These are phyloP conservation scores for Drosophila albomicans DNA, from an alignment of 1,140 invertebrate species.

Conservation along the genomic window DNA sequence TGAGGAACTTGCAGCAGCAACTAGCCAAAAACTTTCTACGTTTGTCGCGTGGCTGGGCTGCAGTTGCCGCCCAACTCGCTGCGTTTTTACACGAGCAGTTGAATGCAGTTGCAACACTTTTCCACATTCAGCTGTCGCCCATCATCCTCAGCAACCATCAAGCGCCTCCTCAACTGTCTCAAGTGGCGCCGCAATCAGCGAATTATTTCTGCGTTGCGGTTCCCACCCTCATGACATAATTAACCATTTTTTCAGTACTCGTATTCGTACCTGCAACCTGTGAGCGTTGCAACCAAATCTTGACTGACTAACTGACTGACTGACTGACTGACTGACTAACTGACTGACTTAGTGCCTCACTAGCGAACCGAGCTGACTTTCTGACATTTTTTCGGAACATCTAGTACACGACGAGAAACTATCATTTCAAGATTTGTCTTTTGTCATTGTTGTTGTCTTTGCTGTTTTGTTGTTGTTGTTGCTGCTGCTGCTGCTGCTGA, in stretches of 20 bases:
- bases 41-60: slow-evolving; percentile 71
- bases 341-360: slow-evolving; percentile 51
- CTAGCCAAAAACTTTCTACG: slow-evolving; percentile 74
- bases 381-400: slow-evolving; percentile 73
- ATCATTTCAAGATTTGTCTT: slow-evolving; percentile 52
- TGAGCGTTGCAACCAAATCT: slow-evolving; percentile 39
- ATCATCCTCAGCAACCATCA: slow-evolving; percentile 48
- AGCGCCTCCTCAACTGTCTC: slow-evolving; percentile 45
- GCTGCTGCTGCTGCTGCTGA: slow-evolving; percentile 46
- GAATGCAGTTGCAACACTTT: slow-evolving; percentile 72
- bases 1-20: slow-evolving; percentile 46
- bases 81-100: slow-evolving; percentile 58
- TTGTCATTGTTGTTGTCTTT: slow-evolving; percentile 46
- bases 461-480: slow-evolving; percentile 51
- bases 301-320: slow-evolving; percentile 15
- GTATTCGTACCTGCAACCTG: background rate
- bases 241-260: slow-evolving; percentile 54
- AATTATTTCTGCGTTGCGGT: slow-evolving; percentile 51
- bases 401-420: slow-evolving; percentile 68
- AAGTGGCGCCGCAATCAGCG: slow-evolving; percentile 57
- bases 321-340: background rate
- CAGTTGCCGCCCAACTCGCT: slow-evolving; percentile 1
- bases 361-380: slow-evolving; percentile 38
- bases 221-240: slow-evolving; percentile 85
- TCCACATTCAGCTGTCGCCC: slow-evolving; percentile 47